Conservation (phyloP, 2,113 vertebrate genomes). For the Apeltes quadracus region DNA sequence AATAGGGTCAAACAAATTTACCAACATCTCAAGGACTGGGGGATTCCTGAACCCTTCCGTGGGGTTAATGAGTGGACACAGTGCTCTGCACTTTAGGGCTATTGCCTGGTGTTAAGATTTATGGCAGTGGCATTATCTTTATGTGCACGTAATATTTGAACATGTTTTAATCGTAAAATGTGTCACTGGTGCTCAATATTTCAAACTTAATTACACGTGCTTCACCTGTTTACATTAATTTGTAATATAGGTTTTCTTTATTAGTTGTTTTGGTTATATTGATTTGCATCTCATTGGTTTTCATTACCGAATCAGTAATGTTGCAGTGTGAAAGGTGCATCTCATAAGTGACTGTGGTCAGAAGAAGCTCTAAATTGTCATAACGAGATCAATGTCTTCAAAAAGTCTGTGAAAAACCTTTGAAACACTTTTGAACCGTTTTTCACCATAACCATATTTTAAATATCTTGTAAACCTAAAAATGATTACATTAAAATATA, state of each 20-base stretch:
- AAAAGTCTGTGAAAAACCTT: too few species aligned
- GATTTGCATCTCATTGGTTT: not conserved
- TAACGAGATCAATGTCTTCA: too few species aligned
- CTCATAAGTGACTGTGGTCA: too few species aligned
- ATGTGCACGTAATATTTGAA: not conserved
- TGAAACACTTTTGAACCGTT: too few species aligned
- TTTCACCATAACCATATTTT: too few species aligned
- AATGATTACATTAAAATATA: too few species aligned
- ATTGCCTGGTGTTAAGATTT: not conserved
- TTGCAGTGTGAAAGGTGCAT: too few species aligned
- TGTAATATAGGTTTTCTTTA: not conserved
- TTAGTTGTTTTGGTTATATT: not conserved
- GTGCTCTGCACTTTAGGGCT: not conserved
- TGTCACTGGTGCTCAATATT: not conserved
- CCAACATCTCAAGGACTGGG: not conserved
- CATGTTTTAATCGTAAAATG: not conserved
- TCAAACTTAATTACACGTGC: not conserved
- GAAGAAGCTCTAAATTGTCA: too few species aligned
- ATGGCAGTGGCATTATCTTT: not conserved
- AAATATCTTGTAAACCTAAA: too few species aligned
- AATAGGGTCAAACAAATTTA: not conserved
- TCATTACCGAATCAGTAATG: too few species aligned
- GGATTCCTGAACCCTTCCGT: not conserved
- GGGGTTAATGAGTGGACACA: not conserved
- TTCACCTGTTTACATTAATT: not conserved